Conservation (phyloP, 1,140 invertebrate genomes). For the Sitodiplosis mosellana region DNA sequence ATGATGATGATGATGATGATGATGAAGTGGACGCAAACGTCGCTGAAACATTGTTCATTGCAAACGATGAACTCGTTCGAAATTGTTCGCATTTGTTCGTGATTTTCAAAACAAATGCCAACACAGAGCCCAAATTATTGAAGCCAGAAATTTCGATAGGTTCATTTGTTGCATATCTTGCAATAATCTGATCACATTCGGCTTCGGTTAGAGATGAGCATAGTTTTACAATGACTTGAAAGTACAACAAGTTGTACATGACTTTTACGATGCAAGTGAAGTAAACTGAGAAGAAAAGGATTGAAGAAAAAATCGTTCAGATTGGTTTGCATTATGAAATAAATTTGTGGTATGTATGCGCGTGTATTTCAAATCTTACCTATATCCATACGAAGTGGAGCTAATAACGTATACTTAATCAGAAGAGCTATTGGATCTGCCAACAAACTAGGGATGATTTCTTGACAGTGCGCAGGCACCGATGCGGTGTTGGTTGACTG, state of each 20-base stretch:
- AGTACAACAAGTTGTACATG: constrained; percentile 73
- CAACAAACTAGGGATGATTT: constrained; percentile 35
- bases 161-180: constrained; percentile 7
- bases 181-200: constrained; percentile 25
- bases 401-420: constrained; percentile 67
- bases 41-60: too few species aligned
- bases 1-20: neutral
- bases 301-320: neutral
- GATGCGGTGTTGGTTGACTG: constrained; percentile 11
- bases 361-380: constrained; percentile 33
- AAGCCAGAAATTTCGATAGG: constrained; percentile 3
- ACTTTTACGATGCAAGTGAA: constrained; percentile 69
- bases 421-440: constrained; percentile 68
- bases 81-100: constrained; percentile 17
- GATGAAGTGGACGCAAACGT: too few species aligned
- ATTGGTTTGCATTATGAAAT: too few species aligned
- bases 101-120: constrained; percentile 18
- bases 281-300: constrained; percentile 45
- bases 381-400: constrained; percentile 70
- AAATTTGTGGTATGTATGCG: neutral
- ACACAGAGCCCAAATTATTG: constrained; percentile 15
- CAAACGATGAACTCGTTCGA: constrained; percentile 21
- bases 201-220: constrained; percentile 31
- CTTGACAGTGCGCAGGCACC: constrained; percentile 19
- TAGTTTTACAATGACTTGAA: constrained; percentile 63